Evolutionary conservation across 1,140 invertebrate species (phyloP).

Genomic region (Drosophila sturtevanti): DNA sequence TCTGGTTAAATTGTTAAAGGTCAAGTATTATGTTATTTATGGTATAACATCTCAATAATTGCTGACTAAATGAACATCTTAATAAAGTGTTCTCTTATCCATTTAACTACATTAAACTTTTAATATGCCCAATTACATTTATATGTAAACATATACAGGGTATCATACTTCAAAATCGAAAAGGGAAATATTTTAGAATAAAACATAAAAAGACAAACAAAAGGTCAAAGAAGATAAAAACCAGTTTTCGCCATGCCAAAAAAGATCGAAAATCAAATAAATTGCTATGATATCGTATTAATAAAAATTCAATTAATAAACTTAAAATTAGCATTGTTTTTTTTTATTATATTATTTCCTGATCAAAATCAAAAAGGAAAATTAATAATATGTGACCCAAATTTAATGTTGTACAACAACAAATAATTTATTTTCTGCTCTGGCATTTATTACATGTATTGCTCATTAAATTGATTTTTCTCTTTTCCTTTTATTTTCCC

Average conservation of each 20-base stretch:
- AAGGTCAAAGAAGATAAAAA: conserved; percentile 62
- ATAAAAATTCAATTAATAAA: conserved; percentile 65
- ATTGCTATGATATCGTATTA: conserved; percentile 56
- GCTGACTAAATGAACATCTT: too few species aligned
- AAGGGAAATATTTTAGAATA: conserved; percentile 32
- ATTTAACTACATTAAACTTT: too few species aligned
- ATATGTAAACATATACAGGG: neutral
- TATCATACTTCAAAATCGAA: conserved; percentile 22
- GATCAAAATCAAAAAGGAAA: conserved; percentile 27
- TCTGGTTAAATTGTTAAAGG: too few species aligned
- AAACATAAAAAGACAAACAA: conserved; percentile 41
- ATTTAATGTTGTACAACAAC: conserved; percentile 42
- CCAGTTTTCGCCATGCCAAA: conserved; percentile 51
- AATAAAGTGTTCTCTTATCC: too few species aligned
- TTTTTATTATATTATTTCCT: conserved; percentile 38
- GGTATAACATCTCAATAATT: too few species aligned
- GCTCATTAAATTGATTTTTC: conserved; percentile 82
- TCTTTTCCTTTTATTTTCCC: conserved; percentile 43
- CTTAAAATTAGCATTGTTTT: conserved; percentile 36
- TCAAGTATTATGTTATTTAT: too few species aligned
- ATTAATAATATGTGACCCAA: conserved; percentile 54
- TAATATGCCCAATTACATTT: neutral
- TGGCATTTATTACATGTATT: conserved; percentile 74
- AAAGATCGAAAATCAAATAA: conserved; percentile 51
- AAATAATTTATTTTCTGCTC: conserved; percentile 49